Conservation (phyloP, 2,113 vertebrate species). For the Picathartes gymnocephalus region DNA sequence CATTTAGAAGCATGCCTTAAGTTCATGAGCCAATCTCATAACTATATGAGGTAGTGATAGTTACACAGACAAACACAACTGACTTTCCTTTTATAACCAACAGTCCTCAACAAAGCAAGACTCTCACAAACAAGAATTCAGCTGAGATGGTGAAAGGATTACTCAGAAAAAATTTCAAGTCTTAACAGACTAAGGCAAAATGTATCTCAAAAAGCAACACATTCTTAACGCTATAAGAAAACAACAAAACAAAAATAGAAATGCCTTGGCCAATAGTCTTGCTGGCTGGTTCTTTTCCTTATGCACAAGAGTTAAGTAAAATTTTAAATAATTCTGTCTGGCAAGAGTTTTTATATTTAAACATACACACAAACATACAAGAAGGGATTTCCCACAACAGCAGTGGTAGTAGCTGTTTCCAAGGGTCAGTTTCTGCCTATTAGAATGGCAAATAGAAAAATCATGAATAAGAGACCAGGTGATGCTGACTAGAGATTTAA, state of each 20-base stretch:
- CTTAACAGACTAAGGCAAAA: not conserved
- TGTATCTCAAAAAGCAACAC: not conserved
- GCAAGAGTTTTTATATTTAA: not conserved
- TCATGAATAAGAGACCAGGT: not conserved
- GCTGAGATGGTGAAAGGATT: not conserved
- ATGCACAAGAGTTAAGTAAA: slow-evolving; percentile 48
- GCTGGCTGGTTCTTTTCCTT: not conserved
- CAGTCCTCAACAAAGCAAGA: not conserved
- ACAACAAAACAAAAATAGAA: not conserved
- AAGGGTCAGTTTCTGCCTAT: not conserved
- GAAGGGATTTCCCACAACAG: not conserved
- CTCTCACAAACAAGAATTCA: not conserved
- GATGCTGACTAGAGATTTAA: not conserved
- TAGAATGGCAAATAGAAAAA: not conserved
- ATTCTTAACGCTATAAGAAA: slow-evolving; percentile 18
- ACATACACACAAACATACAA: not conserved
- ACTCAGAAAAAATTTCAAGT: not conserved
- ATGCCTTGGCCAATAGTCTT: not conserved
- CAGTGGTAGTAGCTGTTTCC: not conserved
- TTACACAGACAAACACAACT: not conserved
- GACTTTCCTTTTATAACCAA: not conserved
- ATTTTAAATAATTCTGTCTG: not conserved
- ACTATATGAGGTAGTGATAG: not conserved
- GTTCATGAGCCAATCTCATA: not conserved
- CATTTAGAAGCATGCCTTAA: not conserved